Base-by-base conservation (phyloP, 2,113 vertebrate genomes). In the Mus spicilegus region DNA sequence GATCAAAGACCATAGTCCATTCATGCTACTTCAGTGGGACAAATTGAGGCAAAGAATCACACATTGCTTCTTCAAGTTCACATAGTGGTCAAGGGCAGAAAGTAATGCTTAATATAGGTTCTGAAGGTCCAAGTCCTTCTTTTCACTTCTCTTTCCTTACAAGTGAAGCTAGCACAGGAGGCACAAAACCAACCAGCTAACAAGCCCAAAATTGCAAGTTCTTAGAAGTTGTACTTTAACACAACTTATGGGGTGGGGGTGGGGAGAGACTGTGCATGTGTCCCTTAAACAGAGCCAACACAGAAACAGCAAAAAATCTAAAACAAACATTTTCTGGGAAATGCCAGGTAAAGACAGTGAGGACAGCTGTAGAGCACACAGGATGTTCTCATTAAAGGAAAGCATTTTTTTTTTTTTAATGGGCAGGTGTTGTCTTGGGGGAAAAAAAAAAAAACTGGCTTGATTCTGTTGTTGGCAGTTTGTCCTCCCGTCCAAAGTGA, bases 401-500 rank as follows among this genome's bases (percentile, higher is more conserved):
- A 90, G 30, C 8, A 58, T 11, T 12, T 13, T 54, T 88, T 54
- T 88, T 90, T 89, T 42, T 90, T 89, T 77, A 63, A 92, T 88
- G 11, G 93, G 69, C 67, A 93, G 76, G 80, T 76, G 63, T 76
- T 88, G 36, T 65, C 36, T 93, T 95, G 88, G 92, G 92, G 58
- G 94, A 95, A 91, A 80, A 54, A 95, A 91, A 80, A 54, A 54
- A 81, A 22, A 11, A 92, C 7, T 63, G 28, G 5, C 19, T 88
- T 26, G 3, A 58, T 87, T 95, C 49, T 61, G 7, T 76, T 39
- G 33, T n/a, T 92, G 70, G 42, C 30, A 69, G 24, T 56, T 89
- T 76, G 49, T 10, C 33, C 4, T 49, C 12, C 49, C 61, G 33
- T 82, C 26, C 76, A 95, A 77, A 51, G 39, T 30, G 26, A 63